A percentile compares a stretch with the other conserved stretches of the same genome.
Conservation (phyloP, 2,113 vertebrate genomes). For the Leiothrix lutea region DNA sequence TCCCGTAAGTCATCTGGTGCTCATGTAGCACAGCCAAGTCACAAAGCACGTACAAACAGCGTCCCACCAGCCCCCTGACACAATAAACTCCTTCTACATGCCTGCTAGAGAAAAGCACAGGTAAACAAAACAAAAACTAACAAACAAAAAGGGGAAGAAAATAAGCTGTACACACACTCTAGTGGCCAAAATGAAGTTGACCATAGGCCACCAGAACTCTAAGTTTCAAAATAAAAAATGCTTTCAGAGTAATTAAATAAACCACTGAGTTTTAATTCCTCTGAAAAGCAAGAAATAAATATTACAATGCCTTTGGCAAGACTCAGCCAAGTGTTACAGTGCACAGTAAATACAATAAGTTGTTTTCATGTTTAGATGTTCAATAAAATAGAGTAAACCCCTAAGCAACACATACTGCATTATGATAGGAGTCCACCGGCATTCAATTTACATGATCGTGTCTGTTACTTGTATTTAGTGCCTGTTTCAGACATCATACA, state of each 20-base stretch:
- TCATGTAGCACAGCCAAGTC: background rate
- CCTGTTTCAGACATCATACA: background rate
- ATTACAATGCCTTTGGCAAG: background rate
- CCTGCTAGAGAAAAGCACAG: background rate
- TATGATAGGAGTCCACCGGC: background rate
- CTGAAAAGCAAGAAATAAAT: background rate
- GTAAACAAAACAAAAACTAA: background rate
- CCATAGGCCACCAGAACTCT: background rate
- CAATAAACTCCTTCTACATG: background rate
- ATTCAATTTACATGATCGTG: background rate
- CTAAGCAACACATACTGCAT: background rate
- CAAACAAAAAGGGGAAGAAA: background rate
- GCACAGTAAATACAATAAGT: background rate
- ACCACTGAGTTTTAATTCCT: background rate
- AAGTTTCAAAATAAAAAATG: background rate
- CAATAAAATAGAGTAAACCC: background rate
- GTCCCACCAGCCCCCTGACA: background rate
- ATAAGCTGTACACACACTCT: background rate
- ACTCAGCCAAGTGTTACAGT: background rate
- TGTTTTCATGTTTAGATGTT: background rate
- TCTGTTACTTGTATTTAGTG: background rate
- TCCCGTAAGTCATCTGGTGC: background rate
- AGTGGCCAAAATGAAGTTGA: background rate
- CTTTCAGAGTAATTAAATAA: background rate
- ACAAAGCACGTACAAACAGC: fast-evolving